Evolutionary conservation across 1,140 invertebrate species (phyloP).

Genomic region (Gryon sp.): DNA sequence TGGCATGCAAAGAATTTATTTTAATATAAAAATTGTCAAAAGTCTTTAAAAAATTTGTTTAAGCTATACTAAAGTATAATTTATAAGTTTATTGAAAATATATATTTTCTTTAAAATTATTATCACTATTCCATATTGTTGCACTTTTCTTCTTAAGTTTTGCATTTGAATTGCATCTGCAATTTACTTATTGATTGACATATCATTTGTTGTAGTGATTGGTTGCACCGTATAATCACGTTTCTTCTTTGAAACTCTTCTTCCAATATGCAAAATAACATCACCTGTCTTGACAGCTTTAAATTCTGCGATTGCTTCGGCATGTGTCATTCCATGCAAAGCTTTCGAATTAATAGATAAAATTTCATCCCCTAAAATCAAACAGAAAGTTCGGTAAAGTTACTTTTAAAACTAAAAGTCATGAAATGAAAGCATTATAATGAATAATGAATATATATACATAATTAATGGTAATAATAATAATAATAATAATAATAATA

Average conservation of each 20-base stretch:
- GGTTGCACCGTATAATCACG: conserved; percentile 68
- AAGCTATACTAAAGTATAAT: too few relatives aligned
- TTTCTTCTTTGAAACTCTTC: conserved; percentile 80
- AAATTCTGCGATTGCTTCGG: conserved; percentile 93
- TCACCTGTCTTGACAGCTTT: conserved; percentile 92
- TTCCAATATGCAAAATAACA: conserved; percentile 89
- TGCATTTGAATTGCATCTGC: too few relatives aligned
- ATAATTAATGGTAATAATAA: too few relatives aligned
- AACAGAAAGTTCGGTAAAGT: neutral
- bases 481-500: too few relatives aligned
- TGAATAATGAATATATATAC: too few relatives aligned
- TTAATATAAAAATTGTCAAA: too few relatives aligned
- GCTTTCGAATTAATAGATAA: conserved; percentile 91
- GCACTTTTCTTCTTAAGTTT: conserved; percentile 1
- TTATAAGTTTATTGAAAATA: too few relatives aligned
- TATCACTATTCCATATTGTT: too few relatives aligned
- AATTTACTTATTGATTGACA: neutral
- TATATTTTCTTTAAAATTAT: conserved; percentile 1
- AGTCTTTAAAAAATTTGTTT: too few relatives aligned
- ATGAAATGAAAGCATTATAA: too few relatives aligned
- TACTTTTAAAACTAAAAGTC: too few relatives aligned
- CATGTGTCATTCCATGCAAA: conserved; percentile 91
- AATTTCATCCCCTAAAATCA: conserved; percentile 92
- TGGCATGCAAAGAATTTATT: too few relatives aligned
- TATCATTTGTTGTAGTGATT: conserved; percentile 34